Conservation (phyloP, 92 coral and sea anemone species). For the Epizoanthus stellaris region DNA sequence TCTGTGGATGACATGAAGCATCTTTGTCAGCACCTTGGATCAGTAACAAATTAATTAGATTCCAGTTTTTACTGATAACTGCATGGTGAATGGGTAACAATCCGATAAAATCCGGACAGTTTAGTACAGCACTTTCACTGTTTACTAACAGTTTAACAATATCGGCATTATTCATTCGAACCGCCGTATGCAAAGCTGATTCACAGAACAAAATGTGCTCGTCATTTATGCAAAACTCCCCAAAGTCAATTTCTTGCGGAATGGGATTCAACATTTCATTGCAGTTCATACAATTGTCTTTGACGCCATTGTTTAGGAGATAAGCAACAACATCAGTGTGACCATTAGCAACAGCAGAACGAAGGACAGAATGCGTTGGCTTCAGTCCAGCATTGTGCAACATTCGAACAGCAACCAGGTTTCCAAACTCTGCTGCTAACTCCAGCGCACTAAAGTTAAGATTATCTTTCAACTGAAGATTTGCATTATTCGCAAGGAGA, state of each 20-base stretch:
- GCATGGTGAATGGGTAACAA: conserved; percentile 2
- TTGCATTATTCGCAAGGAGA: conserved; percentile 23
- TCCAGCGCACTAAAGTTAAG: neutral
- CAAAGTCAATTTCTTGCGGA: too few species aligned
- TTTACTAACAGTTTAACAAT: neutral
- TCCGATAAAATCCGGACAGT: neutral
- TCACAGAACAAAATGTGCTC: neutral
- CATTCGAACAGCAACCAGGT: neutral
- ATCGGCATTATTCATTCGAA: neutral
- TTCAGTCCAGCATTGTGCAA: conserved; percentile 14
- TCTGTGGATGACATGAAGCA: neutral
- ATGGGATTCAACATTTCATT: neutral
- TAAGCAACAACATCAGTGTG: conserved; percentile 15
- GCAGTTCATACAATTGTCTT: neutral
- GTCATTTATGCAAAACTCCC: too few species aligned
- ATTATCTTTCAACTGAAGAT: neutral
- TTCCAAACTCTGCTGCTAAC: conserved; percentile 4
- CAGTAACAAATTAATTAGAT: neutral
- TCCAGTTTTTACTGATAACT: neutral
- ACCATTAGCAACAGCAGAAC: neutral
- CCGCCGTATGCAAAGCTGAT: neutral
- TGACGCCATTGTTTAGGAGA: neutral
- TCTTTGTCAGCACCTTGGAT: neutral
- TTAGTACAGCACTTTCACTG: neutral
- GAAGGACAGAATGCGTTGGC: neutral